A percentile compares a stretch with the other conserved stretches of the same genome.
These are phyloP conservation scores for Tenthredo mesomela DNA, from an alignment of 2,888 invertebrate genomes.

Conservation along the genomic window DNA sequence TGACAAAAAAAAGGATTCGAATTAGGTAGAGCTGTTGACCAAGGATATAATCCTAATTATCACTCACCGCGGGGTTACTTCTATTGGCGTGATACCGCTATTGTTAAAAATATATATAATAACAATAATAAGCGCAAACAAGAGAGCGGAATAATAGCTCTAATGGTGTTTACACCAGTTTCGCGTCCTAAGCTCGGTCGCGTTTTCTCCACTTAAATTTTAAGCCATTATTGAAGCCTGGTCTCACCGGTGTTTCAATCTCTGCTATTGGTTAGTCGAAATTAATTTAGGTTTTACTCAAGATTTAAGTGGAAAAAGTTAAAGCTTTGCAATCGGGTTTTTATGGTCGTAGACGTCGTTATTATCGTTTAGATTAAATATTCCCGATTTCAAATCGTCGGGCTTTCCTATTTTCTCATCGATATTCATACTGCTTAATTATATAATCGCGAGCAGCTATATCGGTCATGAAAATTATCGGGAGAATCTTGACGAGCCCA, in stretches of 20 bases:
- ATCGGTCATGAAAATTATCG: not conserved
- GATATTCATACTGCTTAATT: not conserved
- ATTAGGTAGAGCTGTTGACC: not conserved
- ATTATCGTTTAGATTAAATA: not conserved
- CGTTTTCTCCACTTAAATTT: slow-evolving; percentile 19
- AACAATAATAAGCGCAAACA: not conserved
- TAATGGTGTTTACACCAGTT: slow-evolving; percentile 20
- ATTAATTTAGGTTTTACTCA: not conserved
- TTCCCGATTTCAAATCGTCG: not conserved
- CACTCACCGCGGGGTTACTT: not conserved
- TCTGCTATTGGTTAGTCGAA: not conserved
- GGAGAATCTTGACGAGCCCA: slow-evolving; percentile 1
- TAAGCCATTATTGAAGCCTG: not conserved
- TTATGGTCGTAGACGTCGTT: not conserved
- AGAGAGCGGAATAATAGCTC: slow-evolving; percentile 8
- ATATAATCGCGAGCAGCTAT: not conserved
- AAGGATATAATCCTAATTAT: not conserved
- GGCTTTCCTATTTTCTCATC: not conserved
- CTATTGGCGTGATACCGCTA: not conserved
- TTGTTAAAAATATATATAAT: slow-evolving; percentile 8
- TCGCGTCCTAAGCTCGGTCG: not conserved
- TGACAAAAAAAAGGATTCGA: not conserved
- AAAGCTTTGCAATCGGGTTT: not conserved
- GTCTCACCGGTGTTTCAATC: not conserved
- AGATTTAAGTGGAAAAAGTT: not conserved